Percentiles rank a stretch among this genome's conserved stretches.
Conservation (phyloP, 2,888 invertebrate genomes). For the Acleris sparsana region DNA sequence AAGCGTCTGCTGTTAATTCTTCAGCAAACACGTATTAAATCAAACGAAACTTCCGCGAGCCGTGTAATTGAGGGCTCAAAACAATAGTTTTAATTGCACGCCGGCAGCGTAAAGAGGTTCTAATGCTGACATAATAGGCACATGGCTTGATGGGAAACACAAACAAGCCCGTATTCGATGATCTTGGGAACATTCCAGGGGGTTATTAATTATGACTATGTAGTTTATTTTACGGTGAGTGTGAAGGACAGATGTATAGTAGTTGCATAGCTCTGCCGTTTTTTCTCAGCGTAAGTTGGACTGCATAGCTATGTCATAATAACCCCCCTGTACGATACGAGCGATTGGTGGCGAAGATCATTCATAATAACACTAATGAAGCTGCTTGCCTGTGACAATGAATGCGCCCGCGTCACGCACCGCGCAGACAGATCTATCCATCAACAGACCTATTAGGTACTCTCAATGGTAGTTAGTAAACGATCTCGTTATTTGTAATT, state of each 20-base stretch:
- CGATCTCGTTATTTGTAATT: constrained; percentile 17
- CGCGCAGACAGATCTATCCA: constrained; percentile 22
- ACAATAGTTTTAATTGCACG: constrained; percentile 29
- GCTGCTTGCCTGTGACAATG: constrained; percentile 33
- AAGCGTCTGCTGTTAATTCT: constrained; percentile 11
- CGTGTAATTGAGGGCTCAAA: constrained; percentile 9
- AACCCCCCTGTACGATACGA: constrained; percentile 55
- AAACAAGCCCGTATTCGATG: constrained; percentile 52
- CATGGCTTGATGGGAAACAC: constrained; percentile 61
- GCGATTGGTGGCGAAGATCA: constrained; percentile 52
- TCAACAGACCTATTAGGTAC: constrained; percentile 22
- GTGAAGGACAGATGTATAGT: too few relatives aligned
- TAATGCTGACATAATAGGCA: constrained; percentile 57
- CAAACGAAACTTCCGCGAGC: neutral
- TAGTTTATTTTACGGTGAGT: too few relatives aligned
- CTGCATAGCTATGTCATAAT: too few relatives aligned
- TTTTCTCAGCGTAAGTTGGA: too few relatives aligned
- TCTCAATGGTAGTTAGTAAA: constrained; percentile 25
- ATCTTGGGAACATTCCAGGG: constrained; percentile 66
- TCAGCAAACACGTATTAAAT: constrained; percentile 4
- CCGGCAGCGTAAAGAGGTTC: constrained; percentile 25
- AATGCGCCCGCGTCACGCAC: constrained; percentile 30
- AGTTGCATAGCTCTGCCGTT: too few relatives aligned
- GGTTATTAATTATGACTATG: too few relatives aligned
- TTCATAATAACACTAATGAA: constrained; percentile 38